A percentile compares a stretch with the other conserved stretches of the same genome.
These are phyloP conservation scores for Baryphthengus martii DNA, from an alignment of 2,113 vertebrate genomes.

Conservation along the genomic window DNA sequence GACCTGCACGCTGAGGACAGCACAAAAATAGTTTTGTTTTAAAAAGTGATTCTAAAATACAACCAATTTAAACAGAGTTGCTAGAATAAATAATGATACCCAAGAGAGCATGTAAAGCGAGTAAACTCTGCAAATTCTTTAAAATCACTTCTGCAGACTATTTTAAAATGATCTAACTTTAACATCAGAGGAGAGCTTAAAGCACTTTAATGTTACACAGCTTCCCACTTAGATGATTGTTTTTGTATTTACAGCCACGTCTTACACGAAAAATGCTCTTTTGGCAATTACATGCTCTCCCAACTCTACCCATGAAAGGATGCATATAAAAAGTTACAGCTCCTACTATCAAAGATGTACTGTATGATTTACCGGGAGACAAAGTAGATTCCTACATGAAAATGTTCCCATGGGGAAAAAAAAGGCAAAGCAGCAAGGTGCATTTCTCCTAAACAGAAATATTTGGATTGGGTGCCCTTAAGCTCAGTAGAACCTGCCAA, in stretches of 20 bases:
- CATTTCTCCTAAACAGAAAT: background rate
- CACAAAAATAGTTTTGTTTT: background rate
- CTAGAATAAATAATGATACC: background rate
- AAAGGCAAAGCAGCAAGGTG: background rate
- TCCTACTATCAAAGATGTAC: background rate
- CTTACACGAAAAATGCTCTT: background rate
- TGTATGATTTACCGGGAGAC: background rate
- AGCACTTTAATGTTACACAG: background rate
- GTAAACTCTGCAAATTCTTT: background rate
- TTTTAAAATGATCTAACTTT: background rate
- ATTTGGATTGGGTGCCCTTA: background rate
- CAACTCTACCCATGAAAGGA: background rate
- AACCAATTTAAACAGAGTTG: background rate
- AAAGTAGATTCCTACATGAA: background rate
- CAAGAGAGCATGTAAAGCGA: background rate
- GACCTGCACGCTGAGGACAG: background rate
- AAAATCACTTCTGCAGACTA: background rate
- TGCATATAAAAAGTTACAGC: background rate
- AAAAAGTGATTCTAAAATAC: background rate
- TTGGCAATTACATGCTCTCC: fast-evolving
- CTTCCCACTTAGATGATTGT: background rate
- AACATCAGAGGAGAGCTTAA: background rate
- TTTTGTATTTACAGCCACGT: background rate
- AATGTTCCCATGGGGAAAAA: background rate
- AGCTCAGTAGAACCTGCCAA: background rate